Conservation (phyloP, 2,113 vertebrate genomes). For the Hemibagrus wyckioides region DNA sequence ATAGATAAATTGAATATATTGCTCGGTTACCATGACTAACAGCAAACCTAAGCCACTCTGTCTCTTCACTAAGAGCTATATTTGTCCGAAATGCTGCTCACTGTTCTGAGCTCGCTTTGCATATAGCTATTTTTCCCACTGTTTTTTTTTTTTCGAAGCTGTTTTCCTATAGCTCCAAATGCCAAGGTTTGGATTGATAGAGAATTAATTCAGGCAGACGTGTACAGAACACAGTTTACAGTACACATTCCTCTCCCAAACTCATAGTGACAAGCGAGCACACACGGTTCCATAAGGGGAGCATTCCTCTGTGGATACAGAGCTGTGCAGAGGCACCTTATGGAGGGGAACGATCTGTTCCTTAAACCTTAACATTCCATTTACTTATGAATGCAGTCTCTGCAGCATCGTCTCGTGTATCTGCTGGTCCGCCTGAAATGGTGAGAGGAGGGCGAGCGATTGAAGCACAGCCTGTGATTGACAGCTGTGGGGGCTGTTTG, state of each 20-base stretch:
- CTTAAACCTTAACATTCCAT: constrained; percentile 19
- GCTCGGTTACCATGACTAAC: constrained; percentile 37
- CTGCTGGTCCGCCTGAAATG: background rate
- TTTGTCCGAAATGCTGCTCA: constrained; percentile 41
- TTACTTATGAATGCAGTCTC: constrained; percentile 14
- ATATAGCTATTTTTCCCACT: background rate
- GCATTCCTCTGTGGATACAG: background rate
- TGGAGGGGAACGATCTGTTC: background rate
- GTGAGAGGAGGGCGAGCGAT: background rate
- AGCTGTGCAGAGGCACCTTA: background rate
- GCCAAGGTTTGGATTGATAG: background rate
- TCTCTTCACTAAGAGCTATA: constrained; percentile 10
- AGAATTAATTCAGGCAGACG: background rate
- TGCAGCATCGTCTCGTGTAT: background rate
- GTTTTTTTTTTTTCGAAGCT: background rate
- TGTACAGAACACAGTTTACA: constrained; percentile 11
- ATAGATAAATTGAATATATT: background rate
- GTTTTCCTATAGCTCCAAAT: background rate
- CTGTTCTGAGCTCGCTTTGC: constrained; percentile 21
- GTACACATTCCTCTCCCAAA: background rate
- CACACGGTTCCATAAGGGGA: background rate
- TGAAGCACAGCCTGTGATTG: constrained; percentile 34
- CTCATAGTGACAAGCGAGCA: background rate
- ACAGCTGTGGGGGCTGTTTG: constrained; percentile 19
- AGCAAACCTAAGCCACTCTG: constrained; percentile 20